Percentiles rank a stretch among this genome's conserved stretches.
phyloP scores from a whole-genome alignment of 1,140 invertebrate genomes.

The Pteromalus puparum region DNA sequence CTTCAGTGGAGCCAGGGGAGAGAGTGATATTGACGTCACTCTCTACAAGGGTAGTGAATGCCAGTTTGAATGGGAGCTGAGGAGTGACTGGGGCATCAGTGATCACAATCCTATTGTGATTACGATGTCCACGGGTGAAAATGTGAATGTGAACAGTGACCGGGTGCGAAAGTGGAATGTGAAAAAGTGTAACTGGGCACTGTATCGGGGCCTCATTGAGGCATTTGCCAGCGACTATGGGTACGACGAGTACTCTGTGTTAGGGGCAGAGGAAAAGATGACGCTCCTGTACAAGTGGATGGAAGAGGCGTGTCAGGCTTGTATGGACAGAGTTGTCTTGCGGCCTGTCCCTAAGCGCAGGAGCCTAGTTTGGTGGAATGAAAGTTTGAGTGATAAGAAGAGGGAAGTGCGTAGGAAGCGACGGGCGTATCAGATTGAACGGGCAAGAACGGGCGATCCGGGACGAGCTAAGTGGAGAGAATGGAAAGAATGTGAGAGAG shows the following conservation, averaged over 20 bases:
- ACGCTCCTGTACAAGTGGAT: background rate
- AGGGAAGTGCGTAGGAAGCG: background rate
- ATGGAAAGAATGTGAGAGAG: background rate
- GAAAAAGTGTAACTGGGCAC: background rate
- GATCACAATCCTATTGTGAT: too few species aligned
- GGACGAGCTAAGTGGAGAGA: background rate
- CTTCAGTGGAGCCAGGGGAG: conserved; percentile 35
- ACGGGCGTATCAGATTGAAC: background rate
- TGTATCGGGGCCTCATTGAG: background rate
- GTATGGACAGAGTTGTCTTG: background rate
- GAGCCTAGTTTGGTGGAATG: background rate
- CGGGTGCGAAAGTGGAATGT: background rate
- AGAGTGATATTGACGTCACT: background rate
- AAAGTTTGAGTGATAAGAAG: background rate
- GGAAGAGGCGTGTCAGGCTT: background rate
- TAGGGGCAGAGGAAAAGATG: background rate
- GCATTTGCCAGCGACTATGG: background rate
- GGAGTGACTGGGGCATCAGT: conserved; percentile 3
- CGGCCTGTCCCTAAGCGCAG: background rate
- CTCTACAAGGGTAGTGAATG: background rate
- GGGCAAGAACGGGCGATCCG: background rate
- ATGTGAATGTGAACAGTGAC: background rate
- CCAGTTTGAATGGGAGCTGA: background rate
- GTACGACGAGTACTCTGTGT: background rate
- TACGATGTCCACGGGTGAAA: too few species aligned